Percentiles rank a stretch among this genome's conserved stretches.
Conservation (phyloP, 2,113 vertebrate genomes). For the Anhinga anhinga region DNA sequence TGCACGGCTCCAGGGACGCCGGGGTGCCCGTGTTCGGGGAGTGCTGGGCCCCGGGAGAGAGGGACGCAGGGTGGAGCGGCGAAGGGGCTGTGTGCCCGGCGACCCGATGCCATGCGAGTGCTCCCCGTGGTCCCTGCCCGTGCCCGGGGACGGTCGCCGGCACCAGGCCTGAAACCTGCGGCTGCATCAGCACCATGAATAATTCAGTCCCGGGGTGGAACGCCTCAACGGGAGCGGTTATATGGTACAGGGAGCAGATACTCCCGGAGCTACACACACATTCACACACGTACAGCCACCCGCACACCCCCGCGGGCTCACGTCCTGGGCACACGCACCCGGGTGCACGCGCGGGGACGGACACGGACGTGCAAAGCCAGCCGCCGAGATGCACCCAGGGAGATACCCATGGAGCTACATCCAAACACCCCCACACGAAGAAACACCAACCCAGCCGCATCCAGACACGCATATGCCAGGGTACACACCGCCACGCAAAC, state of each 20-base stretch:
- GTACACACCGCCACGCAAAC: constrained; percentile 41
- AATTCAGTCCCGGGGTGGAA: constrained; percentile 35
- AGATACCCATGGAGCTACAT: constrained; percentile 9
- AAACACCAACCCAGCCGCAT: constrained; percentile 13
- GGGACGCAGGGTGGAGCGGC: fast-evolving
- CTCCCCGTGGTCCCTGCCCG: fast-evolving
- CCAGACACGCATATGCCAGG: constrained; percentile 49
- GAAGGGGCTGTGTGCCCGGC: fast-evolving
- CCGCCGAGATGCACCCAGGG: not conserved
- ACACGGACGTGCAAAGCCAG: not conserved
- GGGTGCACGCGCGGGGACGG: not conserved
- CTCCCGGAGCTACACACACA: not conserved
- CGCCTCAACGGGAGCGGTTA: not conserved
- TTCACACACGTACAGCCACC: not conserved
- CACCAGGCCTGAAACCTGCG: constrained; percentile 43
- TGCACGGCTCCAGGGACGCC: not conserved
- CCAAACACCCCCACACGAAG: constrained; percentile 46
- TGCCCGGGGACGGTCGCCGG: not conserved
- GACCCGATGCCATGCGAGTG: fast-evolving
- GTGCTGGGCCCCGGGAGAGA: fast-evolving
- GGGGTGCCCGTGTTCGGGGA: fast-evolving
- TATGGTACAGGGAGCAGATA: not conserved
- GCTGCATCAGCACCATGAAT: constrained; percentile 60
- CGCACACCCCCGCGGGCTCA: not conserved
- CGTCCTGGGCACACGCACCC: not conserved